Base-by-base conservation (phyloP, 2,113 vertebrate genomes). In the Phyllopteryx taeniolatus region DNA sequence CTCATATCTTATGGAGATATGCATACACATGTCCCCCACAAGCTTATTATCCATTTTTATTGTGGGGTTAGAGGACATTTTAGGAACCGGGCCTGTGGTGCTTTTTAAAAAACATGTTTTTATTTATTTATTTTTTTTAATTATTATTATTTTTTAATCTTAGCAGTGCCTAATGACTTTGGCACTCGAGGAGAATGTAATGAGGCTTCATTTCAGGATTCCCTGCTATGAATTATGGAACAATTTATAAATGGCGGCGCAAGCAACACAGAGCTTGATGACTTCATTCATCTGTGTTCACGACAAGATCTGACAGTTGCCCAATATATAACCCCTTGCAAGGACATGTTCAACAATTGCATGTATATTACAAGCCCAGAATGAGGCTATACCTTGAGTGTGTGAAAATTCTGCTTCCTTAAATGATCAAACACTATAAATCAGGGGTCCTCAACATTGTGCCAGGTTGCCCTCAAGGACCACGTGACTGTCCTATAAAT, bases 161-260 rank as follows among this genome's bases (percentile, higher is more conserved):
- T 44, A 65, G 77, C 31, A 12, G 83, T 64, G 78, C 84, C 82
- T 88, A 90, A 89, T 90, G 85, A 88, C 79, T 89, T 88, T 85
- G 86, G 79, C 74, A 82, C 85, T 86, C 83, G 83, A 87, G 85
- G 84, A 87, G 81, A 86, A 87, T 87, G 85, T 90, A 90, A 90
- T 89, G 86, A 90, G 87, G 86, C 80, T 85, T 89, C 87, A 86
- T 88, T 85, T 86, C 82, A 71, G 79, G 75, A 85, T 85, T 87
- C 81, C 79, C 63, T 79, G 79, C 82, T 83, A 87, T 86, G 84
- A 91, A 91, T 91, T 86, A 90, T 90, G 80, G 79, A 90, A 83
- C 71, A 79, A 86, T 72, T 84, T 82, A 85, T 83, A 85, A 90
- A 86, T 70, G 85, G 78, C 78, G 81, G 81, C 78, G 80, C 68